Base-by-base conservation (phyloP, 2,888 invertebrate genomes). In the Meiosimyza decipiens region DNA sequence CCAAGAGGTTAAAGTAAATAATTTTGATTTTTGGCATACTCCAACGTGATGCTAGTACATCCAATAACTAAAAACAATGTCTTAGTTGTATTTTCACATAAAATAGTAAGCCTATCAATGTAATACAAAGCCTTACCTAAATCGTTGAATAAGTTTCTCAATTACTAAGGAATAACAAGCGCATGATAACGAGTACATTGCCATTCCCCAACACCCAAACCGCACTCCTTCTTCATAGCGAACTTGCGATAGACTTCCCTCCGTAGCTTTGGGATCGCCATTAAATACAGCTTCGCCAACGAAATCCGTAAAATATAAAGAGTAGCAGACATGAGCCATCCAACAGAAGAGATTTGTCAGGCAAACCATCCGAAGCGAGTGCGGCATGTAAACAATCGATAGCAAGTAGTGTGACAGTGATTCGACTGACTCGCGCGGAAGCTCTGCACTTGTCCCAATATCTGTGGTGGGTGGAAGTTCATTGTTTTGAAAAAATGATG, bases 321-420 rank as follows among this genome's bases (percentile, higher is more conserved):
- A 97, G 85, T 98, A 98, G 86, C 97, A 97, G 60, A 98, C 97
- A 80, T 98, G 94, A 0, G 97, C 96, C 97, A 97, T 98, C 98
- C 98, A 98, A 84, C 97, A 97, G 87, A 98, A 98, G 51, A 98
- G 89, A 88, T 98, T 98, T 15, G 98, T 98, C 75, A 97, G 84
- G 82, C 98, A 98, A 13, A 98, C 91, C 82, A 96, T 91, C 50
- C 93, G 90, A 77, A 98, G 88, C 0, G 96, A 96, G 80, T 89
- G 89, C 0, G 98, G 98, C 95, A 98, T 97, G 84, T 92, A 90
- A n/a, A 98, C 88, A 72, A 98, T 97, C 6, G 98, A 97, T 78
- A 91, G 89, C 50, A 98, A 89, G 86, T 98, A 98, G 81, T 95
- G 91, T n/a, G 88, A 87, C 18, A 96, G 85, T 0, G 92, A 90